Evolutionary conservation across 2,113 vertebrate species (phyloP).

Genomic region (Mesitornis unicolor): DNA sequence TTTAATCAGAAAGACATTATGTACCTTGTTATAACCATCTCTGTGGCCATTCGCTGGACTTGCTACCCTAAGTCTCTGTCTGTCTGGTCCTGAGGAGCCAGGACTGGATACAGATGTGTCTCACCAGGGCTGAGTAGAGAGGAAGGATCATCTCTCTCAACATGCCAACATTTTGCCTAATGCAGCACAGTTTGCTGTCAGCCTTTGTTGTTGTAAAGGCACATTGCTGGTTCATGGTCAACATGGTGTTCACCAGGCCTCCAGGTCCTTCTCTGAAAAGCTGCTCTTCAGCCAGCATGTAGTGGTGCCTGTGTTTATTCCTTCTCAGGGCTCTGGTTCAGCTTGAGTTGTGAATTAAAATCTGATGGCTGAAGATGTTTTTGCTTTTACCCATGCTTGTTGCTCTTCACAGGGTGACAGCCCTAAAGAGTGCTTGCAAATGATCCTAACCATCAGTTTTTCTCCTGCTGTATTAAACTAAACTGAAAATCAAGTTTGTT

Average conservation of each 20-base stretch:
- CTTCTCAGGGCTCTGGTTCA: not conserved
- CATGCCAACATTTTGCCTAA: not conserved
- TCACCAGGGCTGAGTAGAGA: not conserved
- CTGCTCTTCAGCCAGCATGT: fast-evolving
- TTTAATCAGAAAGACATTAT: not conserved
- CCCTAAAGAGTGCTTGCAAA: not conserved
- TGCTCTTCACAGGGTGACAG: not conserved
- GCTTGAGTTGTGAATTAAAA: not conserved
- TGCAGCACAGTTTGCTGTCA: not conserved
- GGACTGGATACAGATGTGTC: fast-evolving
- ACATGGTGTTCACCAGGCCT: fast-evolving
- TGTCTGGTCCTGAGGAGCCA: not conserved
- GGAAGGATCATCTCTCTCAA: not conserved
- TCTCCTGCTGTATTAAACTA: not conserved
- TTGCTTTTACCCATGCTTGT: fast-evolving
- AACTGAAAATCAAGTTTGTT: not conserved
- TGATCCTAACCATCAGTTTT: not conserved
- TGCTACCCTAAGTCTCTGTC: not conserved
- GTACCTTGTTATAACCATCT: not conserved
- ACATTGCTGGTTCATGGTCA: not conserved
- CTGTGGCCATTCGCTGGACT: not conserved
- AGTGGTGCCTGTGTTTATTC: not conserved
- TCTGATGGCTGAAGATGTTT: not conserved
- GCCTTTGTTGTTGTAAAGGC: not conserved
- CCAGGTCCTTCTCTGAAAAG: not conserved